Conservation (phyloP, 2,888 invertebrate species). For the Ditula angustiorana region DNA sequence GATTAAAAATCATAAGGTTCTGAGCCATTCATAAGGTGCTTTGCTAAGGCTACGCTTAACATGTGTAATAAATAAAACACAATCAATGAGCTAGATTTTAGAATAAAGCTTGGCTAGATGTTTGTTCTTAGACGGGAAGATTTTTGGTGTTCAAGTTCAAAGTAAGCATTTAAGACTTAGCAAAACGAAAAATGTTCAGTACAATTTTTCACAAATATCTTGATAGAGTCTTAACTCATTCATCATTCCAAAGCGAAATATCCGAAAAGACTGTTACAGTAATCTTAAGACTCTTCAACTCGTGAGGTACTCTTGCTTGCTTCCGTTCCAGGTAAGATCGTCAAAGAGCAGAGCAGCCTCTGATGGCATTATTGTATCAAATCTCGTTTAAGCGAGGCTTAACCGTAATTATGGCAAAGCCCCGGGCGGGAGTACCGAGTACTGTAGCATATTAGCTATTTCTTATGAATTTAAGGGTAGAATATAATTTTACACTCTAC, state of each 20-base stretch:
- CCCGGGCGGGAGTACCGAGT: slow-evolving; percentile 1
- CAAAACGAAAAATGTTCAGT: no score
- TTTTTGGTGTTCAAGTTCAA: no score
- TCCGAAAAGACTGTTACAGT: not conserved
- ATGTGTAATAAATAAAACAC: no score
- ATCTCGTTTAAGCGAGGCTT: slow-evolving; percentile 29
- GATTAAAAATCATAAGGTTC: no score
- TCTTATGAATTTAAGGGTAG: slow-evolving; percentile 5
- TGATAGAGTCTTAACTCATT: not conserved
- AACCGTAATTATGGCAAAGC: slow-evolving; percentile 17
- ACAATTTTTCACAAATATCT: no score
- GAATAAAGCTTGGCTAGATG: no score
- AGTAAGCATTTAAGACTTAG: no score
- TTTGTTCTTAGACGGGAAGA: no score
- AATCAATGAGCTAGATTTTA: no score
- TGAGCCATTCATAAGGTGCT: no score
- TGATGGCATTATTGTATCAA: slow-evolving; percentile 25
- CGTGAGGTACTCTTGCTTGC: slow-evolving; percentile 11
- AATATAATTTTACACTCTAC: not conserved
- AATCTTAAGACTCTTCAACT: slow-evolving; percentile 5
- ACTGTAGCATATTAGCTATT: slow-evolving; percentile 20
- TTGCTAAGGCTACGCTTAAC: no score
- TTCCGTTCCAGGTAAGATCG: slow-evolving; percentile 7
- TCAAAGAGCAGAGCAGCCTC: slow-evolving; percentile 21
- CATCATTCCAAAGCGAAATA: not conserved